Evolutionary conservation across 2,113 vertebrate species (phyloP), one percentile per base, ranked within the genome.

Genomic region (Myanophis thanlyinensis): DNA sequence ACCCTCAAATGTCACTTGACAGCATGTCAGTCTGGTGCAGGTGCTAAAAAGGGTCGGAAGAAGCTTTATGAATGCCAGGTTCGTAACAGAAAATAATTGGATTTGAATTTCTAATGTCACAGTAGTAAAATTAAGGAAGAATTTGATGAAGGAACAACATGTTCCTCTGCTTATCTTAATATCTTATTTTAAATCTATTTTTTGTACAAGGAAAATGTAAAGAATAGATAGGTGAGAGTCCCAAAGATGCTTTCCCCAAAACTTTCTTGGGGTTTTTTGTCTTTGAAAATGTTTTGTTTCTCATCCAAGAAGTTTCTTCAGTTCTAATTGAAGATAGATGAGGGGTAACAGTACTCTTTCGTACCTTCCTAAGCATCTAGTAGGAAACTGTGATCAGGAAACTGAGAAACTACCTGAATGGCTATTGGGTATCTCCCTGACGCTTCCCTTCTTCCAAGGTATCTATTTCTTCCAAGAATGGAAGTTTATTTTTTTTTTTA

Each of bases 61-160:
- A 99, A 99, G 95, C 97, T 99, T 84, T 99, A 99, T 12, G 99
- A 99, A 96, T 99, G 99, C 97, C 99, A 99, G 99, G 99, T 99
- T 97, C n/a, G 97, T 97, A 90, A 91, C 49, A 3, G 52, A 67
- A 53, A 56, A 30, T 7, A 9, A 40, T 35, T 15, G 35, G 5
- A 27, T 73, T 73, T 46, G 54, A 25, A n/a, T 51, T 46, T 91
- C 12, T 23, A 8, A 20, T 54, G 49, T 90, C n/a, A 80, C 15
- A 20, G 12, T 6, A 46, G 40, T 53, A 89, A 51, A 15, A n/a
- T 49, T 87, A 53, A 46, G 25, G 40, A 46, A 40, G 5, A 18
- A 62, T 89, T 47, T 9, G 23, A 51, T 80, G 47, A 22, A 35
- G 15, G 73, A 30, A 27, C 5, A 62, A 46, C 6, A 84, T 8